Evolutionary conservation across 2,888 invertebrate species (phyloP), one percentile per base, ranked within the genome.

Genomic region (Temnothorax rugatulus): DNA sequence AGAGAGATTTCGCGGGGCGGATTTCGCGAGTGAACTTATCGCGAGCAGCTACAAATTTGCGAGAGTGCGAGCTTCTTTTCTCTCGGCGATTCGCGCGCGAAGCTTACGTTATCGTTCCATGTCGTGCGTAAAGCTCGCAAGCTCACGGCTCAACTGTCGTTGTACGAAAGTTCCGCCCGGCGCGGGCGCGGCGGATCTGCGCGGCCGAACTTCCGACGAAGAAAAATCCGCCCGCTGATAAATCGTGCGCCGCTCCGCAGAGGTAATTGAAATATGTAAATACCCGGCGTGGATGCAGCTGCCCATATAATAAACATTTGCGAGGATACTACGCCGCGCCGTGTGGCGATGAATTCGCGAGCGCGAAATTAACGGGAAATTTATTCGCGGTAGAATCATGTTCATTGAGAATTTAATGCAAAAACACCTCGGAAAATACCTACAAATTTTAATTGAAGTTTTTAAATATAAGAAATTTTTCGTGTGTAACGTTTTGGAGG

Each of bases 211-310:
- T 79, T 71, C 34, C 38, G 21, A 59, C 44, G 34, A 71, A 50
- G 73, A 81, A 73, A 73, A 81, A 47, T 73, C 47, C 44, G n/a
- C 25, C n/a, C 38, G 79, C 47, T 73, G 59, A 81, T 81, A 81
- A 81, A 81, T 81, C 59, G 79, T 52, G 57, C 18, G 34, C 44
- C 41, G 47, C 13, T 13, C 73, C 25, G 25, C 11, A 2, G 34
- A 25, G 59, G 38, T 81, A 81, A 81, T 59, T 81, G 79, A 81
- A 81, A 81, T 73, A 81, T 81, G 73, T 61, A 81, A 81, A 81
- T 81, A 81, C 50, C 73, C 79, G 59, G 38, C 59, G 57, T 38
- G 47, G 59, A 38, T 73, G 34, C 79, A 79, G 73, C 47, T 59
- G 71, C 25, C n/a, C 59, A 11, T 66, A n/a, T 54, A 73, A 77